Conservation (phyloP, 2,797 vertebrate species). For the Schizothorax lantsangensis region DNA sequence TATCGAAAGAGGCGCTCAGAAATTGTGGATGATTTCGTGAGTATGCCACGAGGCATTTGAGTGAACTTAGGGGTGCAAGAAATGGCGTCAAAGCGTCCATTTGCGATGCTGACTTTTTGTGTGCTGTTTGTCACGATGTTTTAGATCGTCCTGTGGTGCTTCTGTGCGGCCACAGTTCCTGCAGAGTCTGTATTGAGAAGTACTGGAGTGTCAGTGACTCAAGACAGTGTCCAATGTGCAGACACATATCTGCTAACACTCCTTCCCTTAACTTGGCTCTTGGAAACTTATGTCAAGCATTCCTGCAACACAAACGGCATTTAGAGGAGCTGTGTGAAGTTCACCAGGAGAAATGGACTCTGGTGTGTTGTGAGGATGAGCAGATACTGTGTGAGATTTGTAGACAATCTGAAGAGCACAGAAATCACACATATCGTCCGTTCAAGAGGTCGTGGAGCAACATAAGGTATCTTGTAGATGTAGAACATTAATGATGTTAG, state of each 20-base stretch:
- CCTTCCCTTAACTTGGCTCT: conserved; percentile 51
- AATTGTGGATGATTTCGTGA: background rate
- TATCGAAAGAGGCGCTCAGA: background rate
- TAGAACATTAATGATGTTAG: background rate
- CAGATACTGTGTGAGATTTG: conserved; percentile 46
- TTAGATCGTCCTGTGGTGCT: conserved; percentile 77
- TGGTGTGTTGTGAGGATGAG: conserved; percentile 50
- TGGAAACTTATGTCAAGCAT: conserved; percentile 48
- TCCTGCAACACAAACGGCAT: conserved; percentile 9
- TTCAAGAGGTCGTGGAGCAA: conserved; percentile 37
- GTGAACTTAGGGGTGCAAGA: background rate
- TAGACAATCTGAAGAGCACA: conserved; percentile 41
- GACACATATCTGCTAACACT: conserved; percentile 21
- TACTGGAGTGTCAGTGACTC: conserved; percentile 67
- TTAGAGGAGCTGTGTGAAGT: conserved; percentile 32
- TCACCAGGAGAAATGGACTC: conserved; percentile 46
- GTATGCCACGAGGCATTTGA: background rate
- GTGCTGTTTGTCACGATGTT: conserved; percentile 78
- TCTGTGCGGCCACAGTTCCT: conserved; percentile 79
- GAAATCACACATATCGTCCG: conserved; percentile 44
- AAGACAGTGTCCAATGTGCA: conserved; percentile 74
- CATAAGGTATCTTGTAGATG: conserved; percentile 38
- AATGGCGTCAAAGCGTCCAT: conserved; percentile 43
- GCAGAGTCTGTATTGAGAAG: conserved; percentile 69
- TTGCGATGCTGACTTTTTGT: conserved; percentile 71